Percentiles rank a stretch among this genome's conserved stretches.
These are phyloP conservation scores for Agrilus cyanescens DNA, from an alignment of 2,888 invertebrate species.

Conservation along the genomic window DNA sequence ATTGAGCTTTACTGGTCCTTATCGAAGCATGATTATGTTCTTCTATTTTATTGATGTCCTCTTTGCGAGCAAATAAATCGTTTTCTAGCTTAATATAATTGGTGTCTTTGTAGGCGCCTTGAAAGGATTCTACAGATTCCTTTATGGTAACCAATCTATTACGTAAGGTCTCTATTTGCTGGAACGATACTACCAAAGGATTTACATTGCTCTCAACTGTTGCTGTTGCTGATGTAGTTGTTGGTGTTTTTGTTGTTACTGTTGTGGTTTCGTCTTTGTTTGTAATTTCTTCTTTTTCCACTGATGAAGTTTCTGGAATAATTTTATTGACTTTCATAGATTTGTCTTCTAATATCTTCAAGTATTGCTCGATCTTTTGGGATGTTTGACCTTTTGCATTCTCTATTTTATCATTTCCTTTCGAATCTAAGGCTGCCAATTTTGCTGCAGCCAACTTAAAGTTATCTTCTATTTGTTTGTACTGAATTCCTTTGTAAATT, in stretches of 20 bases:
- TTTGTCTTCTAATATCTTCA: constrained; percentile 16
- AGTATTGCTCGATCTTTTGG: constrained; percentile 14
- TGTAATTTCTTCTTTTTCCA: not conserved
- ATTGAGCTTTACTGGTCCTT: constrained; percentile 7
- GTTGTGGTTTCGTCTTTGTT: not conserved
- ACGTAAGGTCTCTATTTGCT: constrained; percentile 11
- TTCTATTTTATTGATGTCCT: constrained; percentile 8
- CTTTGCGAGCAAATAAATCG: constrained; percentile 5
- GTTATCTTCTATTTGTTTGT: constrained; percentile 13
- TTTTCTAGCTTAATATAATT: constrained; percentile 11
- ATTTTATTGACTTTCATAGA: constrained; percentile 11
- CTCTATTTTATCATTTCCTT: constrained; percentile 11
- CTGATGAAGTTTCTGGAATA: constrained; percentile 2
- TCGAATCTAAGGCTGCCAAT: constrained; percentile 9
- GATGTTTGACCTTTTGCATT: constrained; percentile 12
- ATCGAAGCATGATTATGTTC: constrained; percentile 7
- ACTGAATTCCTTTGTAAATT: constrained; percentile 12
- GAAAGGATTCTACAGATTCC: constrained; percentile 11
- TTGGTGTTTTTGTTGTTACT: too few relatives aligned
- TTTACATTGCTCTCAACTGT: not conserved
- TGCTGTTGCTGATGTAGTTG: not conserved
- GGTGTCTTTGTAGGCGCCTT: constrained; percentile 9
- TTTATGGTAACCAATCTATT: constrained; percentile 9
- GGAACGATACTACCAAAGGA: not conserved
- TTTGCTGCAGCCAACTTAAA: constrained; percentile 8